These are phyloP conservation scores for Mormyrops attenuatus DNA, from an alignment of 2,797 vertebrate genomes.

Conservation along the genomic window DNA sequence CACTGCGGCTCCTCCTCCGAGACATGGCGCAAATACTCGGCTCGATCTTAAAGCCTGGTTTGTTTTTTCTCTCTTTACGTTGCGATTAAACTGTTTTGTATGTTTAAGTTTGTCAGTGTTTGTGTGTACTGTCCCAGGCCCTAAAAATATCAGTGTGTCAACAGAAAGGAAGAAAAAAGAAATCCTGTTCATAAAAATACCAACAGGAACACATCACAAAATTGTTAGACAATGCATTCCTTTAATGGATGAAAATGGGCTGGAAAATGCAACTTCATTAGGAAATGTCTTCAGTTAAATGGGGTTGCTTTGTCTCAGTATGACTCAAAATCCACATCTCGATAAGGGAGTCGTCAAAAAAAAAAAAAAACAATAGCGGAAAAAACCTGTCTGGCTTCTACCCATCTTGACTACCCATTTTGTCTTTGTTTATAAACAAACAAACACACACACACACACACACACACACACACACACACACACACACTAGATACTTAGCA, in stretches of 20 bases:
- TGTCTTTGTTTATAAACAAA: no score
- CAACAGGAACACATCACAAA: constrained; percentile 39
- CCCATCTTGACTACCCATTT: background rate
- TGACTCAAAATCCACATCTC: background rate
- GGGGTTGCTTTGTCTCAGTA: background rate
- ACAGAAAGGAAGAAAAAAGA: constrained; percentile 57
- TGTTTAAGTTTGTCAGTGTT: constrained; percentile 42
- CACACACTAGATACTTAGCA: background rate
- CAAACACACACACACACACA: background rate
- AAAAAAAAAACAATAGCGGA: background rate
- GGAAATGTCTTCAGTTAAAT: background rate
- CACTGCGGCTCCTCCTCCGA: constrained; percentile 72
- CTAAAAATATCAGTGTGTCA: constrained; percentile 63
- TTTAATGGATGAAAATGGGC: constrained; percentile 28
- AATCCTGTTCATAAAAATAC: constrained; percentile 53
- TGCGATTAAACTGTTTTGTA: constrained; percentile 40
- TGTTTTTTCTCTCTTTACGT: constrained; percentile 35
- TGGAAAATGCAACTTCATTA: constrained; percentile 8
- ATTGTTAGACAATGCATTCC: constrained; percentile 31
- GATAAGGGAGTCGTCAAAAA: background rate
- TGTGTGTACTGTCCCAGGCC: constrained; percentile 49
- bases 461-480: background rate
- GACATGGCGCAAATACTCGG: constrained; percentile 59
- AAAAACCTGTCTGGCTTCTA: background rate
- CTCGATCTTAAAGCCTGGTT: constrained; percentile 32